A percentile compares a stretch with the other conserved stretches of the same genome.
These are phyloP conservation scores for Altica lythri DNA, from an alignment of 2,888 invertebrate species.

Conservation along the genomic window DNA sequence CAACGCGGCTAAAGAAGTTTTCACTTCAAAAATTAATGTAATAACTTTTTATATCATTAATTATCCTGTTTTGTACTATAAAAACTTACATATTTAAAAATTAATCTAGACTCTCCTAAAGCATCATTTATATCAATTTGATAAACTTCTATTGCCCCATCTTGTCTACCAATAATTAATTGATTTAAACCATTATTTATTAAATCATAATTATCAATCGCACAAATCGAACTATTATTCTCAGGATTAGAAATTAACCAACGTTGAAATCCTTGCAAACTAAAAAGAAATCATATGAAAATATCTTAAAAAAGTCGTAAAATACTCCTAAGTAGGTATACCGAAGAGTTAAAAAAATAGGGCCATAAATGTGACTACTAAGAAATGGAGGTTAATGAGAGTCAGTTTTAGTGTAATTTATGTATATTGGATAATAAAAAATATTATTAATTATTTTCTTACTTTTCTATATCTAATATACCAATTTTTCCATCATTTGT, in stretches of 20 bases:
- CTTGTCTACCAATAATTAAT: slow-evolving; percentile 76
- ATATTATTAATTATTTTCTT: slow-evolving; percentile 6
- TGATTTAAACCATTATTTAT: slow-evolving; percentile 71
- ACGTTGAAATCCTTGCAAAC: slow-evolving; percentile 53
- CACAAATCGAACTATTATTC: slow-evolving; percentile 62
- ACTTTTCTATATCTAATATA: slow-evolving; percentile 68
- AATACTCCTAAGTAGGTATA: no score
- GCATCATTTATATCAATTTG: slow-evolving; percentile 62
- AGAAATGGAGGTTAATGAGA: no score
- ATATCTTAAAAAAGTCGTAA: no score
- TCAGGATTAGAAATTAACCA: slow-evolving; percentile 55
- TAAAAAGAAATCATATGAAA: slow-evolving; percentile 41
- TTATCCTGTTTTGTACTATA: no score
- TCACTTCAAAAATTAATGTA: no score
- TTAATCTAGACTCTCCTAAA: slow-evolving; percentile 59
- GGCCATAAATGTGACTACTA: no score
- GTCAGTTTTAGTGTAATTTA: no score
- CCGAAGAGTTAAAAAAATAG: no score
- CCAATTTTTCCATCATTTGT: slow-evolving; percentile 89
- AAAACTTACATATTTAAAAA: slow-evolving; percentile 56
- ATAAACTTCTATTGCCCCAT: slow-evolving; percentile 81
- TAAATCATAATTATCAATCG: slow-evolving; percentile 72
- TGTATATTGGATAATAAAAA: no score
- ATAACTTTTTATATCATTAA: no score
- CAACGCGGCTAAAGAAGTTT: no score